Evolutionary conservation across 1,140 invertebrate species (phyloP).

Genomic region (Pseudomyrmex sp.): DNA sequence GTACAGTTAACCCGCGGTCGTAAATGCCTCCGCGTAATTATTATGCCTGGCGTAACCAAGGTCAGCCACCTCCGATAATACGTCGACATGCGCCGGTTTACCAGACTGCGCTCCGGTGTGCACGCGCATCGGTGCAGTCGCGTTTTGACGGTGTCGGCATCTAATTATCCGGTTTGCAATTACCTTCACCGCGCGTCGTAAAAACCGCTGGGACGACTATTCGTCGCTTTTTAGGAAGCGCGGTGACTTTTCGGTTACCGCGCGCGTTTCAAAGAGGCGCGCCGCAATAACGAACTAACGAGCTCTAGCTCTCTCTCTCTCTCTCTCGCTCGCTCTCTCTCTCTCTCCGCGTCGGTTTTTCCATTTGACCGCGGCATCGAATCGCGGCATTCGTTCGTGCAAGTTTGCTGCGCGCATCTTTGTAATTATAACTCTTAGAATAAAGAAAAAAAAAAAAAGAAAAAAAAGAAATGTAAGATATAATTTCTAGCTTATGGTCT

Average conservation of each 20-base stretch:
- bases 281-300: slow-evolving; percentile 31
- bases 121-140: slow-evolving; percentile 7
- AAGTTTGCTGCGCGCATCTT: not conserved
- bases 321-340: not conserved
- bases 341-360: not conserved
- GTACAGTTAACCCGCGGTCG: slow-evolving; percentile 44
- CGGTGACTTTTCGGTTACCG: slow-evolving; percentile 12
- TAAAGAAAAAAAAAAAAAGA: not conserved
- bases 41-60: slow-evolving; percentile 38
- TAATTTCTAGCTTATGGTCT: not conserved
- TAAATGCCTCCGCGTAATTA: slow-evolving; percentile 57
- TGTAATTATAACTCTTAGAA: not conserved
- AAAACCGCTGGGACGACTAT: slow-evolving; percentile 18
- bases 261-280: slow-evolving; percentile 6
- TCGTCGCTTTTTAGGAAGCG: slow-evolving; percentile 18
- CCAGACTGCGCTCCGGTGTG: slow-evolving; percentile 7
- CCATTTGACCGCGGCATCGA: too few species aligned
- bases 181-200: slow-evolving; percentile 20
- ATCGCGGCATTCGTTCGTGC: not conserved
- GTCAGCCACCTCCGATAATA: slow-evolving; percentile 17
- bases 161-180: slow-evolving; percentile 43
- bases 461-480: not conserved
- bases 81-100: slow-evolving; percentile 16
- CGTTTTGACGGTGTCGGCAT: slow-evolving; percentile 12
- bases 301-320: slow-evolving; percentile 9